Evolutionary conservation across 2,113 vertebrate species (phyloP).

Genomic region (Phocoena phocoena): DNA sequence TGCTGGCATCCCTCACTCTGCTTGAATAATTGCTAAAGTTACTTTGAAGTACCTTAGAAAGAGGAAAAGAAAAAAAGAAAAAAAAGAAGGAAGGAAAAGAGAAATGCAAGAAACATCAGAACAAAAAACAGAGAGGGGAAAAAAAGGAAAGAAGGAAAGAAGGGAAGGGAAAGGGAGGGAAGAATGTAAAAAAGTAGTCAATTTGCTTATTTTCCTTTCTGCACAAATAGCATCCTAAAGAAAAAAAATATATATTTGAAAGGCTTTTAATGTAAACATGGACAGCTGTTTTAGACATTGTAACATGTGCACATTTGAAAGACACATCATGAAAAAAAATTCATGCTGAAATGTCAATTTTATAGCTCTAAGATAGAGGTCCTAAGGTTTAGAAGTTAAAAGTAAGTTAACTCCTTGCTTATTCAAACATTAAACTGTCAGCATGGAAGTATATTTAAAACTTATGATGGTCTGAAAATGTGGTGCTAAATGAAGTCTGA

Average conservation of each 20-base stretch:
- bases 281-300: slow-evolving; percentile 78
- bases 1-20: neutral
- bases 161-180: neutral
- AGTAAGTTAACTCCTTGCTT: slow-evolving; percentile 83
- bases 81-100: neutral
- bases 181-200: neutral
- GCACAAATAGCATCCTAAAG: slow-evolving; percentile 46
- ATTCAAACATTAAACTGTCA: slow-evolving; percentile 85
- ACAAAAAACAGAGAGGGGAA: neutral
- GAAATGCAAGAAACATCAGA: slow-evolving; percentile 24
- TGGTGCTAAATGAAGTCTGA: slow-evolving; percentile 79
- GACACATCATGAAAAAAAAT: slow-evolving; percentile 56
- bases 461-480: slow-evolving; percentile 77
- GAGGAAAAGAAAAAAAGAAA: neutral
- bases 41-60: slow-evolving; percentile 54
- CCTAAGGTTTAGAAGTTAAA: slow-evolving; percentile 80
- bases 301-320: slow-evolving; percentile 67
- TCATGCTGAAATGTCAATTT: slow-evolving; percentile 71
- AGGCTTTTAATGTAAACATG: slow-evolving; percentile 75
- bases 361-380: slow-evolving; percentile 69
- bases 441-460: slow-evolving; percentile 79
- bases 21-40: slow-evolving; percentile 63
- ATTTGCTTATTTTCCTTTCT: slow-evolving; percentile 68
- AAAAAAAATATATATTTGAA: slow-evolving; percentile 74
- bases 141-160: neutral